Conservation (phyloP, 2,797 vertebrate species). For the Peromyscus eremicus region DNA sequence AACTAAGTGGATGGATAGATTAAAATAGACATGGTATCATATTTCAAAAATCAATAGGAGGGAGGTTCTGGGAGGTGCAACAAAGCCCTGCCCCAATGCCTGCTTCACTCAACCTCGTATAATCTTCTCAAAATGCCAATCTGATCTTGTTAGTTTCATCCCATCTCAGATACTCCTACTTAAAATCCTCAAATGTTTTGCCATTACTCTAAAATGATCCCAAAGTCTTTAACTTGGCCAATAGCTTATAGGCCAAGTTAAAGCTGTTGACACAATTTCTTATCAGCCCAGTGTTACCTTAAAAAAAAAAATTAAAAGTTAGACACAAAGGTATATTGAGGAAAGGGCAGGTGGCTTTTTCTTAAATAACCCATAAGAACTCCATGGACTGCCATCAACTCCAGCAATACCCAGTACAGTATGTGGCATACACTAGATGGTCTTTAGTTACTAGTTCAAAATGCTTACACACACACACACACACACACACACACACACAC, state of each 20-base stretch:
- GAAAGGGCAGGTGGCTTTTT: background rate
- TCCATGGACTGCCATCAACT: background rate
- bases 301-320: background rate
- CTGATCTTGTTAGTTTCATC: background rate
- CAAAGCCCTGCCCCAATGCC: background rate
- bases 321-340: background rate
- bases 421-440: background rate
- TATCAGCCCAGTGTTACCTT: background rate
- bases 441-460: background rate
- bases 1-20: background rate
- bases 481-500: background rate
- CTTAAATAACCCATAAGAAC: background rate
- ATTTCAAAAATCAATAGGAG: background rate
- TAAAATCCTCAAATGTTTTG: slow-evolving; percentile 18
- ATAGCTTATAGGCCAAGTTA: background rate
- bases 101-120: background rate
- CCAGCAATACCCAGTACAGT: background rate
- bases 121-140: slow-evolving; percentile 36
- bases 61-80: background rate
- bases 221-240: background rate
- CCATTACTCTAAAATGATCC: slow-evolving; percentile 17
- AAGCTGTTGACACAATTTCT: background rate
- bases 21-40: background rate
- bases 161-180: background rate
- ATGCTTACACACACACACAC: background rate